phyloP scores from a whole-genome alignment of 1,140 invertebrate genomes.

The Arctopsyche grandis region DNA sequence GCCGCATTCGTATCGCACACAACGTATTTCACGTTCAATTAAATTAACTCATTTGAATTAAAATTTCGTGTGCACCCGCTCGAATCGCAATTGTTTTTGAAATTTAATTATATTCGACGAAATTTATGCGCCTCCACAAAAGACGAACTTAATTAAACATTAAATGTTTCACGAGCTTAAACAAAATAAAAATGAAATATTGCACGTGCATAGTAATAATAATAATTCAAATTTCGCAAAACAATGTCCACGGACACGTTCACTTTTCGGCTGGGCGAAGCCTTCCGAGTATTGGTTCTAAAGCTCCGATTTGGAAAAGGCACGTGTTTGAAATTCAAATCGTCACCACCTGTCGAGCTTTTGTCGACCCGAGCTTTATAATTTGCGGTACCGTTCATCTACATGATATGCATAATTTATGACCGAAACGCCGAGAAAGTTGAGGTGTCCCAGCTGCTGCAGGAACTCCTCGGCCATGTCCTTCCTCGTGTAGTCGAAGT shows the following conservation, averaged over 20 bases:
- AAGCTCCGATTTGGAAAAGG: background rate
- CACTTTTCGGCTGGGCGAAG: too few relatives aligned
- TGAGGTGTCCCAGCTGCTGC: constrained; percentile 75
- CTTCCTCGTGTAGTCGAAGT: constrained; percentile 77
- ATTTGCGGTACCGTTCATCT: background rate
- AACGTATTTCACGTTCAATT: too few relatives aligned
- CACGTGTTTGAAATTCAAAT: constrained; percentile 15
- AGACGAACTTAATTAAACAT: too few relatives aligned
- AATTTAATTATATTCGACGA: background rate
- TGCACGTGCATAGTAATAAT: too few relatives aligned
- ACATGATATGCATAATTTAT: background rate
- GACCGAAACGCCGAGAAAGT: constrained; percentile 86
- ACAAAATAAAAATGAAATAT: too few relatives aligned
- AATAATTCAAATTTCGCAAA: too few relatives aligned
- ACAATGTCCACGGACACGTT: too few relatives aligned
- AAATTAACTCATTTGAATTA: constrained; percentile 9
- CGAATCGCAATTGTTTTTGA: constrained; percentile 3
- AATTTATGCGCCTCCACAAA: too few relatives aligned
- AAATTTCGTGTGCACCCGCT: background rate
- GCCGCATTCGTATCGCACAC: too few relatives aligned
- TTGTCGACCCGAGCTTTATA: background rate
- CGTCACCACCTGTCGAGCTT: background rate
- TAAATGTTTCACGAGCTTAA: too few relatives aligned
- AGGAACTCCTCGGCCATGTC: constrained; percentile 76
- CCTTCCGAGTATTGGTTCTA: background rate